phyloP scores from a whole-genome alignment of 2,888 invertebrate species.

The Troilus luridus region DNA sequence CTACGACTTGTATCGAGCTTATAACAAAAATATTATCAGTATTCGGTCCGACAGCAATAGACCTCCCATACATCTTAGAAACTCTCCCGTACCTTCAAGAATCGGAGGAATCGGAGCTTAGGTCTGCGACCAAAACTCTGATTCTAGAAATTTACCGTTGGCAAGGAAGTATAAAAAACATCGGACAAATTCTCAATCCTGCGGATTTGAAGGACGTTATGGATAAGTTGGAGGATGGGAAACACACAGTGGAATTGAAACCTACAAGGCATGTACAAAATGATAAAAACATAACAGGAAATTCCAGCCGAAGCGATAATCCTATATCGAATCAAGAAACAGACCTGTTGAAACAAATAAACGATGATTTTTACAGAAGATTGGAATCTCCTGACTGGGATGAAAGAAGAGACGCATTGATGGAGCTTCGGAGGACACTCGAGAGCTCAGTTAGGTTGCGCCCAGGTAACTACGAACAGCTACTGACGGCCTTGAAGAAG shows the following conservation, averaged over 20 bases:
- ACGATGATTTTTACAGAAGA: neutral
- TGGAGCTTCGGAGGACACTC: neutral
- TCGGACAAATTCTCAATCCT: neutral
- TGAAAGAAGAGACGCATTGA: neutral
- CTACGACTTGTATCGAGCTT: neutral
- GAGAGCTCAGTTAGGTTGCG: neutral
- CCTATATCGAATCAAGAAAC: neutral
- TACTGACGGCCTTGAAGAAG: neutral
- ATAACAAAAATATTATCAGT: conserved; percentile 19
- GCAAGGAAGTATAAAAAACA: conserved; percentile 13
- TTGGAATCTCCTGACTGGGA: neutral
- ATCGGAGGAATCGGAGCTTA: neutral
- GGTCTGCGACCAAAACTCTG: neutral
- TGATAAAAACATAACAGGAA: neutral
- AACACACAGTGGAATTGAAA: neutral
- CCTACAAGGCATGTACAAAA: neutral
- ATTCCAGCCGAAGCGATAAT: neutral
- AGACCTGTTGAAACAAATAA: neutral
- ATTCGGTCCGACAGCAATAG: neutral
- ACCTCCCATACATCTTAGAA: neutral
- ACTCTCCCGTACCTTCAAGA: neutral
- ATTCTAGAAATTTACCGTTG: conserved; percentile 3
- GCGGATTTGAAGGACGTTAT: neutral
- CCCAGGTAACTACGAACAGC: neutral
- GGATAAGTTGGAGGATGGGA: neutral